Evolutionary conservation across 2,888 invertebrate species (phyloP).

Genomic region (Oxycera nigricornis): DNA sequence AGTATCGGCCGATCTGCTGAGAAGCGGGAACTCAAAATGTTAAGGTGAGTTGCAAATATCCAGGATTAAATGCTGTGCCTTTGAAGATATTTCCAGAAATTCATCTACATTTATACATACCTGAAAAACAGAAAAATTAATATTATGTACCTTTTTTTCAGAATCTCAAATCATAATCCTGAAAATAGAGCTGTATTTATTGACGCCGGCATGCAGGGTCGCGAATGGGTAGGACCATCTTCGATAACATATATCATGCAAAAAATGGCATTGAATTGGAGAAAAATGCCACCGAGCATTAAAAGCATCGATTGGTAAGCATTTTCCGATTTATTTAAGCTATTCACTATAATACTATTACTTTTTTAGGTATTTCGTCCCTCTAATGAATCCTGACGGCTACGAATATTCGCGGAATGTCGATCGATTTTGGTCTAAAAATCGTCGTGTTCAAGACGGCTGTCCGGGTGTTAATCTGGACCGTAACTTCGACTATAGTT

Average conservation of each 20-base stretch:
- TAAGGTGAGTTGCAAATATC: constrained; percentile 51
- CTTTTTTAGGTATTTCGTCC: constrained; percentile 69
- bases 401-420: constrained; percentile 82
- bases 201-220: constrained; percentile 80
- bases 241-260: constrained; percentile 79
- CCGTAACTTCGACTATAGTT: constrained; percentile 85
- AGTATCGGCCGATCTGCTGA: constrained; percentile 78
- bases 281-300: constrained; percentile 68
- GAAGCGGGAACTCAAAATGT: constrained; percentile 75
- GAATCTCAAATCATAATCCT: constrained; percentile 72
- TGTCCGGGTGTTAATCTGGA: constrained; percentile 83
- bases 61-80: too few species aligned
- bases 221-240: constrained; percentile 88
- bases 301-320: constrained; percentile 79
- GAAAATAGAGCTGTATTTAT: constrained; percentile 73
- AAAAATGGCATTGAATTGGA: constrained; percentile 71
- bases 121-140: not conserved
- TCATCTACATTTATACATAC: not conserved
- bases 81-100: not conserved
- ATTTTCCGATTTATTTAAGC: not conserved
- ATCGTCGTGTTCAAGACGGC: constrained; percentile 66
- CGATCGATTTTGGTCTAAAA: constrained; percentile 85
- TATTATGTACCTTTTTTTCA: constrained; percentile 49
- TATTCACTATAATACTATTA: not conserved
- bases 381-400: constrained; percentile 83